A percentile compares a stretch with the other conserved stretches of the same genome.
Conservation (phyloP, 2,797 vertebrate genomes). For the Gouania willdenowi region DNA sequence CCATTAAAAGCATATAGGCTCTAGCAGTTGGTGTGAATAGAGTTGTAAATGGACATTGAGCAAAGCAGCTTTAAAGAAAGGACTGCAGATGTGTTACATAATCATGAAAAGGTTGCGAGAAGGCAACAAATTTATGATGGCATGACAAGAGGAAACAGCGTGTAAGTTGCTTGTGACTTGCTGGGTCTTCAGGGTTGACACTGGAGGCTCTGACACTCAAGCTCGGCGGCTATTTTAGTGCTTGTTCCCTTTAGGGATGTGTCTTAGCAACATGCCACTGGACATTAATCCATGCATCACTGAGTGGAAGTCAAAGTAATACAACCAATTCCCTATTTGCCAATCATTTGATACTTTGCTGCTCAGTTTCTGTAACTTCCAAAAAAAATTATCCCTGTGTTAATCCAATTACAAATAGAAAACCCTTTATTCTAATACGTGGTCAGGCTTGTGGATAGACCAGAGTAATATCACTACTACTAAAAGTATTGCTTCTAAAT, state of each 20-base stretch:
- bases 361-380: neutral
- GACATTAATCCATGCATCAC: conserved; percentile 86
- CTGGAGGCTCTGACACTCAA: conserved; percentile 13
- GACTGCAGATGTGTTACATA: conserved; percentile 16
- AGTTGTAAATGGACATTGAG: neutral
- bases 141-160: conserved; percentile 13
- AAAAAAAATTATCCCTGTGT: neutral
- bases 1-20: conserved; percentile 26
- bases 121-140: conserved; percentile 20
- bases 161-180: conserved; percentile 10
- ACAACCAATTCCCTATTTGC: conserved; percentile 65
- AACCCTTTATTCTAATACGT: too few relatives aligned
- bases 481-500: too few relatives aligned
- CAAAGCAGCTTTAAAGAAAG: conserved; percentile 8
- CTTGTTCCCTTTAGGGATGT: conserved; percentile 61
- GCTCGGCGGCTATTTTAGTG: conserved; percentile 62
- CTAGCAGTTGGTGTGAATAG: neutral
- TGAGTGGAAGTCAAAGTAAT: conserved; percentile 79
- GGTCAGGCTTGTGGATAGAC: too few relatives aligned
- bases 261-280: conserved; percentile 74
- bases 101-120: conserved; percentile 13
- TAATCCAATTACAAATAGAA: conserved; percentile 2
- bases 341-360: conserved; percentile 22
- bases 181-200: conserved; percentile 29
- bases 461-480: too few relatives aligned